Conservation (phyloP, 2,888 invertebrate species). For the Prosopocoilus inquinatus region DNA sequence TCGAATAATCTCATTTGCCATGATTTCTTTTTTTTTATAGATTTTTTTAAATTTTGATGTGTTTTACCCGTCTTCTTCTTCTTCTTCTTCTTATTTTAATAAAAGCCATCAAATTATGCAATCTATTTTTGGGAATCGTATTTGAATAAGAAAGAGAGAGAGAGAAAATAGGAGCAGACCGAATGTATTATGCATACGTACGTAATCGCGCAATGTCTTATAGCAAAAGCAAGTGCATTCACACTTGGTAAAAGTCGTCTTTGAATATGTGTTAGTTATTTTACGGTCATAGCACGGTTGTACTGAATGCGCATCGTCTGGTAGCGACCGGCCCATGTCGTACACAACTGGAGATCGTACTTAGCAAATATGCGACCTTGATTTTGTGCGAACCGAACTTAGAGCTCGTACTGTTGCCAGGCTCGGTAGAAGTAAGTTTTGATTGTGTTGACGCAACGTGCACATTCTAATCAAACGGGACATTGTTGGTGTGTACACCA, state of each 20-base stretch:
- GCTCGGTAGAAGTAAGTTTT: constrained; percentile 46
- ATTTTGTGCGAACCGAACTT: constrained; percentile 30
- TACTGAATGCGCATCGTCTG: constrained; percentile 11
- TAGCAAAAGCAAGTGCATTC: neutral
- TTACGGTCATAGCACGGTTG: constrained; percentile 7
- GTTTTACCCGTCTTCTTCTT: too few relatives aligned
- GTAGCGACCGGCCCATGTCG: neutral
- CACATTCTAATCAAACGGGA: too few relatives aligned
- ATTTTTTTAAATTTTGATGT: too few relatives aligned
- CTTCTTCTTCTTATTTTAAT: too few relatives aligned
- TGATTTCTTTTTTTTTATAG: too few relatives aligned
- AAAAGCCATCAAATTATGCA: too few relatives aligned
- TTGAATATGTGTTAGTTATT: constrained; percentile 12
- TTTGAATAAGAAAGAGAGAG: too few relatives aligned
- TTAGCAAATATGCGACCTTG: constrained; percentile 46
- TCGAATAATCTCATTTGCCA: too few relatives aligned
- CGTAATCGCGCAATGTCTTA: neutral
- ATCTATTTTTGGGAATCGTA: too few relatives aligned
- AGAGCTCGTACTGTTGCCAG: constrained; percentile 45
- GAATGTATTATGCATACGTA: neutral
- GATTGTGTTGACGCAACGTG: constrained; percentile 24
- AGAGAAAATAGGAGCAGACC: neutral
- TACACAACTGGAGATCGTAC: constrained; percentile 26
- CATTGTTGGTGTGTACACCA: neutral
- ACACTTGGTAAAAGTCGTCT: neutral